Evolutionary conservation across 2,113 vertebrate genomes (phyloP).

Genomic region (Hyaena hyaena): DNA sequence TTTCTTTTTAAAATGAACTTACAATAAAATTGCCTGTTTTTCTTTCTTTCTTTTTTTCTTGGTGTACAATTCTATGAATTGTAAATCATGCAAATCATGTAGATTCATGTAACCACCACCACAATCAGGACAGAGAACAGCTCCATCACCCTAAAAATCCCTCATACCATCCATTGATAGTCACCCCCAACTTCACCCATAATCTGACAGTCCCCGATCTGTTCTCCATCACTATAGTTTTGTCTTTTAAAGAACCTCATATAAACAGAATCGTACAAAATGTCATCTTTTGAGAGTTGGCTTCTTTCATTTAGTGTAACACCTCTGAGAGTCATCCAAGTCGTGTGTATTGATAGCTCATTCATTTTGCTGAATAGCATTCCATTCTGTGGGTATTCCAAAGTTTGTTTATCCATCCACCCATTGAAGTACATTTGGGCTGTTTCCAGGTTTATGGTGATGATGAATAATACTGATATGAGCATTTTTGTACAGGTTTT

Average conservation of each 20-base stretch:
- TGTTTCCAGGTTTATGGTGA: constrained; percentile 62
- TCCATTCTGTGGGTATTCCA: constrained; percentile 39
- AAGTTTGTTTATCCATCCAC: constrained; percentile 51
- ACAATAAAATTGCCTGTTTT: constrained; percentile 57
- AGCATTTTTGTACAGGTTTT: constrained; percentile 76
- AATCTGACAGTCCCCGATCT: constrained; percentile 53
- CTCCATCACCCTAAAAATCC: constrained; percentile 57
- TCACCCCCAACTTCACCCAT: not conserved
- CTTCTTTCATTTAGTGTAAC: constrained; percentile 64
- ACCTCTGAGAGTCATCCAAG: constrained; percentile 60
- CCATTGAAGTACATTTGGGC: constrained; percentile 60
- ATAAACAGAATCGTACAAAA: constrained; percentile 9
- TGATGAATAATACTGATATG: constrained; percentile 74
- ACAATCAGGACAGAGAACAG: constrained; percentile 53
- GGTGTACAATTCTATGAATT: constrained; percentile 59
- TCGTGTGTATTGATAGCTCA: constrained; percentile 42
- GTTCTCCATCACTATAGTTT: constrained; percentile 65
- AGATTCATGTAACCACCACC: constrained; percentile 64
- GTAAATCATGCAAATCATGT: constrained; percentile 44
- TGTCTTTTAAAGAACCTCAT: constrained; percentile 63
- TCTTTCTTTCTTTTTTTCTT: not conserved
- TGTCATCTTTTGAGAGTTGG: constrained; percentile 48
- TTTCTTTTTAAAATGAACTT: constrained; percentile 66
- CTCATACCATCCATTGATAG: constrained; percentile 47
- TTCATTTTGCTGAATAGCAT: constrained; percentile 60